Base-by-base conservation (phyloP, 1,140 invertebrate species). In the Ericerus pela region DNA sequence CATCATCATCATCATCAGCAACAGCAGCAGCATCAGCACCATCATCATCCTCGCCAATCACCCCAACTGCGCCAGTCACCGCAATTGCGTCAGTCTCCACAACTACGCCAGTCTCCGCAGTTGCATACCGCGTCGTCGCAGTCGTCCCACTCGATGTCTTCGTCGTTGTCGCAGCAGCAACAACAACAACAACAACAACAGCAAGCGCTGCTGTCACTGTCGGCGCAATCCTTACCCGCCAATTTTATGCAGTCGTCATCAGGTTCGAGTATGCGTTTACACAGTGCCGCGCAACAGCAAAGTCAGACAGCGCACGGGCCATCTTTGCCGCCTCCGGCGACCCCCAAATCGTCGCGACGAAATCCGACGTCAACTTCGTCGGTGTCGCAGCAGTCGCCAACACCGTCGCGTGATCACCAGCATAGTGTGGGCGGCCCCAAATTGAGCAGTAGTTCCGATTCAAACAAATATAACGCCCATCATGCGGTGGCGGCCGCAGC, bases 401-500 rank as follows among this genome's bases (percentile, higher is more conserved):
- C 68, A 53, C 70, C 70, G 38, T 37, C 58, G 22, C 62, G 64
- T 14, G 66, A 68, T 11, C 64, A 68, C 67, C n/a, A n/a, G n/a
- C n/a, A n/a, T n/a, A n/a, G n/a, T n/a, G n/a, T n/a, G n/a, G n/a
- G n/a, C n/a, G n/a, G n/a, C n/a, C 74, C 67, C 36, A 61, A 73
- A 29, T 71, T 67, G 59, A 78, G 69, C 63, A 37, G 65, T 10
- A 62, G 68, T 69, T 60, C 75, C 66, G 68, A 79, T 71, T 67
- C 75, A 72, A 66, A 76, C 63, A 82, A 82, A 55, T 82, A 81
- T 61, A 76, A 74, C 59, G 75, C 77, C 31, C 78, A 80, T 68
- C 78, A 76, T 60, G 81, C 81, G 18, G 81, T 82, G 10, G 82
- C 85, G 36, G 84, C 86, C 70, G 85, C 87, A 64, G 84, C 85